Evolutionary conservation across 2,113 vertebrate genomes (phyloP), one percentile per base, ranked within the genome.

Genomic region (Paramisgurnus dabryanus): DNA sequence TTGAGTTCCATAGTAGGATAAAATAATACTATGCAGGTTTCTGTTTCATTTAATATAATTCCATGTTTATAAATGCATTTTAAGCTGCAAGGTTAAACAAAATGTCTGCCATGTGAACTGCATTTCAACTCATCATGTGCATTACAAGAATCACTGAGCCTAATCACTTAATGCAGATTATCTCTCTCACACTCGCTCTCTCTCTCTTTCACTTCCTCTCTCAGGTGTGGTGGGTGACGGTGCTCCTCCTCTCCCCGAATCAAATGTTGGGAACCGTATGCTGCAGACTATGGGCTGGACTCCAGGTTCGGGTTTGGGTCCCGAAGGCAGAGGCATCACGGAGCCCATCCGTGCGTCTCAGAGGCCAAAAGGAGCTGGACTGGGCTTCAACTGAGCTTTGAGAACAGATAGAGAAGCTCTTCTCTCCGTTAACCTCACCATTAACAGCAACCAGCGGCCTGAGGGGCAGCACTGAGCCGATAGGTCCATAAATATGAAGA

Each of bases 251-350:
- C 95, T 99, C 83, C 93, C 96, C 4, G 97, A 99, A 76, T 92
- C 86, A 17, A 99, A 98, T 90, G 92, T 96, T 86, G 97, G 97
- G 64, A 98, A 89, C 87, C 94, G 96, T 71, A 98, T 99, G 96
- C 88, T 99, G 80, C 97, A 99, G 91, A 96, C 83, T 63, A 98
- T 99, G 96, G 97, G 97, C 77, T 99, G 97, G 97, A 95, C 83
- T 15, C 97, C 97, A 0, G 97, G 97, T 17, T 94, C 92, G 1
- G 97, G 97, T 79, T 93, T 99, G 0, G 97, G 96, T 67, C 95
- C 96, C 0, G 96, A 97, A 0, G 96, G 97, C 85, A 93, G 95
- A 85, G 97, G 97, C 50, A 95, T 98, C 47, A 92, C 96, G 0
- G 97, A 99, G 88, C 97, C 97, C 0, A 87, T 98, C 76, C 90